Evolutionary conservation across 1,140 invertebrate species (phyloP).

Genomic region (Samia ricini): DNA sequence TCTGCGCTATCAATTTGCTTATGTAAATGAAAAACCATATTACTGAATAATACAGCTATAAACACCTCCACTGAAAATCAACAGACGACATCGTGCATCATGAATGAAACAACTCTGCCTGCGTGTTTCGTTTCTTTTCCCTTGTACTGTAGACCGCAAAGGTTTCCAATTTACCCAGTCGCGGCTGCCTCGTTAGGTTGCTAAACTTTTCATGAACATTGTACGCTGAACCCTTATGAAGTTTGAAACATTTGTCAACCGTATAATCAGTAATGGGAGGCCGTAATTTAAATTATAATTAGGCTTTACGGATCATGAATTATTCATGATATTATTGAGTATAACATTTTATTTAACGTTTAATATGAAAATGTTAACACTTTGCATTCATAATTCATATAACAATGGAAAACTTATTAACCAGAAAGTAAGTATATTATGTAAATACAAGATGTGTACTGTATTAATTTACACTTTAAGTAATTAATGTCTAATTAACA

Average conservation of each 20-base stretch:
- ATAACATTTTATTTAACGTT: neutral
- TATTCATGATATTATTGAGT: slow-evolving; percentile 2
- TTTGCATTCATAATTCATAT: neutral
- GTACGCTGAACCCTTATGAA: slow-evolving; percentile 3
- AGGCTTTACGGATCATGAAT: slow-evolving; percentile 7
- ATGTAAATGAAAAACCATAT: slow-evolving; percentile 18
- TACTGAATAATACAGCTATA: slow-evolving; percentile 28
- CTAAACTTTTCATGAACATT: neutral
- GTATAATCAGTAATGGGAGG: slow-evolving; percentile 12
- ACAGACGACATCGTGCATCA: slow-evolving; percentile 25
- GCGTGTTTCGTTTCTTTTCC: slow-evolving; percentile 14
- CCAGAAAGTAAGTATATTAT: too few species aligned
- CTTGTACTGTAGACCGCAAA: neutral
- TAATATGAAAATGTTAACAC: neutral
- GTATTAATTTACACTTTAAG: too few species aligned
- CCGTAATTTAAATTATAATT: slow-evolving; percentile 12
- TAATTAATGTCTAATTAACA: too few species aligned
- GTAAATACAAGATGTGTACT: too few species aligned
- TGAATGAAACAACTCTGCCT: slow-evolving; percentile 24
- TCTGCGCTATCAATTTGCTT: slow-evolving; percentile 14
- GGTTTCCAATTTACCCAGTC: neutral
- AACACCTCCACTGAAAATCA: slow-evolving; percentile 26
- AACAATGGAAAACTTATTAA: too few species aligned
- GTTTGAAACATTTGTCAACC: slow-evolving; percentile 13
- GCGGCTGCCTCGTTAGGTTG: neutral